phyloP scores from a whole-genome alignment of 92 coral and sea anemone species.

The Plumapathes pennacea region DNA sequence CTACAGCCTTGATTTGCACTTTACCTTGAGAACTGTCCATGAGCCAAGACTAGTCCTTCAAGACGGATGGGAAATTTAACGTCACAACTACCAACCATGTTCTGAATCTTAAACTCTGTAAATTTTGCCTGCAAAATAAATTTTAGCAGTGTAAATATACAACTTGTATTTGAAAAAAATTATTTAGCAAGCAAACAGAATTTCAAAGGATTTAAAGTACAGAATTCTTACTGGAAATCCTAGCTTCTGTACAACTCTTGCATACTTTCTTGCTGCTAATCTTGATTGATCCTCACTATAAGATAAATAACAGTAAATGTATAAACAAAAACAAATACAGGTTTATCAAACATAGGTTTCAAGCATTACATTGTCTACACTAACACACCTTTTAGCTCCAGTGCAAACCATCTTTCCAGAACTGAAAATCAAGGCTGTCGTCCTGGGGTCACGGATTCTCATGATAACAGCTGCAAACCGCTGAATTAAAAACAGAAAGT shows the following conservation, averaged over 20 bases:
- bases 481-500: conserved; percentile 15
- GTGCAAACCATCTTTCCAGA: conserved; percentile 99
- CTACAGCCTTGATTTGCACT: no score
- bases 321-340: neutral
- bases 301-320: neutral
- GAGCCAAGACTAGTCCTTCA: conserved; percentile 94
- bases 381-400: conserved; percentile 87
- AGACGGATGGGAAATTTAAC: conserved; percentile 97
- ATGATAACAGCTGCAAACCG: conserved; percentile 99
- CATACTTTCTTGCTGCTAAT: conserved; percentile 97
- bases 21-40: conserved; percentile 98
- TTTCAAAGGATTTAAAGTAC: neutral
- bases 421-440: conserved; percentile 96
- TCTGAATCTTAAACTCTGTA: conserved; percentile 97
- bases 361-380: neutral
- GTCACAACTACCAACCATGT: conserved; percentile 99
- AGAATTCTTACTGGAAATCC: conserved; percentile 86
- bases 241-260: conserved; percentile 97
- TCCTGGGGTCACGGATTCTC: conserved; percentile 97
- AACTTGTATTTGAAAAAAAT: neutral
- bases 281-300: conserved; percentile 93
- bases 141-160: neutral
- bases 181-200: neutral
- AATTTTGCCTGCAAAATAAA: conserved; percentile 78
- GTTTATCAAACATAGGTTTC: neutral